Evolutionary conservation across 2,113 vertebrate genomes (phyloP).

Genomic region (Benitochromis conjunctus): DNA sequence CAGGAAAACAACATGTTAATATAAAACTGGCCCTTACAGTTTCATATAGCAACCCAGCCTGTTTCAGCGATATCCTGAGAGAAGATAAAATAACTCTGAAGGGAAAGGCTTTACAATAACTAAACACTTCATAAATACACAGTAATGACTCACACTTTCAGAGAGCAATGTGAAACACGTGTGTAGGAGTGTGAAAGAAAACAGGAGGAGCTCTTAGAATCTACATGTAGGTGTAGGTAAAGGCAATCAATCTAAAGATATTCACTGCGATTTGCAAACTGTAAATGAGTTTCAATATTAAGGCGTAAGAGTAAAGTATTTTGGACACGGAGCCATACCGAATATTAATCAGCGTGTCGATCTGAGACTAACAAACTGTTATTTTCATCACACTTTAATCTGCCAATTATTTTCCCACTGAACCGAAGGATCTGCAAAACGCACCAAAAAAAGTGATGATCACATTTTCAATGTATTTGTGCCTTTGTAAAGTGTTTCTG

Average conservation of each 20-base stretch:
- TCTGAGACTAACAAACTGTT: background rate
- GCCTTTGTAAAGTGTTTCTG: background rate
- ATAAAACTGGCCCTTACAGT: slow-evolving; percentile 10
- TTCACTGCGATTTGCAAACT: background rate
- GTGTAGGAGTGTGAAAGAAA: slow-evolving; percentile 37
- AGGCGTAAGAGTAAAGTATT: background rate
- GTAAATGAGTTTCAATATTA: background rate
- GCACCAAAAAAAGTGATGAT: background rate
- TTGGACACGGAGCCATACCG: background rate
- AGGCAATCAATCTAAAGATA: background rate
- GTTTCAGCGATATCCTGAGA: background rate
- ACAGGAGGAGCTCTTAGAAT: slow-evolving; percentile 16
- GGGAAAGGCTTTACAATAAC: background rate
- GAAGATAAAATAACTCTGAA: background rate
- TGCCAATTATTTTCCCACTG: background rate
- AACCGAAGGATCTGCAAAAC: background rate
- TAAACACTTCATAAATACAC: background rate
- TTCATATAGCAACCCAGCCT: background rate
- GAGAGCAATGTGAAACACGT: background rate
- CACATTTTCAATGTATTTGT: background rate
- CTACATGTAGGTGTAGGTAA: background rate
- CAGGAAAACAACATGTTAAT: slow-evolving; percentile 33
- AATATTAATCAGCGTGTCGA: background rate
- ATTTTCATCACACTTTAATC: background rate
- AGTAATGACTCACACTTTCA: slow-evolving; percentile 39